A percentile compares a stretch with the other conserved stretches of the same genome.
These are phyloP conservation scores for Charina bottae DNA, from an alignment of 2,113 vertebrate species.

Conservation along the genomic window DNA sequence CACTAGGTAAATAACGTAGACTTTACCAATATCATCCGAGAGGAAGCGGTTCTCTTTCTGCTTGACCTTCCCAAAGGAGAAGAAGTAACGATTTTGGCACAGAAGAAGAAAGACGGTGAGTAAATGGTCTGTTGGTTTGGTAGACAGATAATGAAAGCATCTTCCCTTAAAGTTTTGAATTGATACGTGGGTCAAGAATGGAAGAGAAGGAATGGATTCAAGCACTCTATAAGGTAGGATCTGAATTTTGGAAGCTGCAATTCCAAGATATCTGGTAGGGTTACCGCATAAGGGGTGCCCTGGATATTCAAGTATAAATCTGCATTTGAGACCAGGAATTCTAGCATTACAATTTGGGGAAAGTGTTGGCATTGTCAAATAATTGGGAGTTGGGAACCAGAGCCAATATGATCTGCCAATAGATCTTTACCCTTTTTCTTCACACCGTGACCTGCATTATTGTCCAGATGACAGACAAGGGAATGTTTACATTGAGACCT, in stretches of 20 bases:
- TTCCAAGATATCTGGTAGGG: too few relatives aligned
- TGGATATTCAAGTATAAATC: neutral
- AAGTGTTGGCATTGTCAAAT: neutral
- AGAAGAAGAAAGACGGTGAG: constrained; percentile 98
- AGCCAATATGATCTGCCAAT: neutral
- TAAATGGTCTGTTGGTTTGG: neutral
- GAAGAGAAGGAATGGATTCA: too few relatives aligned
- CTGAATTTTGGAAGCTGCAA: too few relatives aligned
- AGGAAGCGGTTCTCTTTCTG: constrained; percentile 96
- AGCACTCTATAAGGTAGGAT: too few relatives aligned
- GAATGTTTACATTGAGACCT: neutral
- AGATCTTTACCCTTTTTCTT: neutral
- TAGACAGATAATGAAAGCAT: neutral
- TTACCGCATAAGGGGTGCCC: neutral
- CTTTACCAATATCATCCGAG: constrained; percentile 98
- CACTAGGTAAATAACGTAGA: constrained; percentile 96
- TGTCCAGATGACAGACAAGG: too few relatives aligned
- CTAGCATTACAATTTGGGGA: neutral
- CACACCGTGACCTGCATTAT: neutral
- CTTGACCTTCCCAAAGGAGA: constrained; percentile 96
- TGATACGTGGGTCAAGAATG: too few relatives aligned
- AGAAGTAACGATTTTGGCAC: constrained; percentile 95
- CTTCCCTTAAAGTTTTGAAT: too few relatives aligned
- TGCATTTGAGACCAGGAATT: neutral
- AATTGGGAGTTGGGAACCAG: neutral